A percentile compares a stretch with the other conserved stretches of the same genome.
phyloP scores from a whole-genome alignment of 2,888 invertebrate genomes.

The Orthosia gothica region DNA sequence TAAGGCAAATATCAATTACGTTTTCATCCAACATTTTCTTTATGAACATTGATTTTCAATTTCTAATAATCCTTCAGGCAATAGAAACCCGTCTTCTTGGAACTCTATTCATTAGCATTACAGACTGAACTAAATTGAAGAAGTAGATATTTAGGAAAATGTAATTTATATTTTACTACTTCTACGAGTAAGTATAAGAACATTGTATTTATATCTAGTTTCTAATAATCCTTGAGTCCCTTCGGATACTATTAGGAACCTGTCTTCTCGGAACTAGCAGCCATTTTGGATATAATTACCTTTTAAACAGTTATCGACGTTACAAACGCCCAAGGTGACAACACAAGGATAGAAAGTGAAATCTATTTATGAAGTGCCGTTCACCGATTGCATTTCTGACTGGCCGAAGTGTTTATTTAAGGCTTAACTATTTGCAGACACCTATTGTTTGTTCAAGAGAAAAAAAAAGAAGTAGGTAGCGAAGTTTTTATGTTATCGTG shows the following conservation, averaged over 20 bases:
- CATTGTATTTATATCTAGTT: conserved; percentile 6
- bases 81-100: conserved; percentile 5
- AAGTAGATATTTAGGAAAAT: too few species aligned
- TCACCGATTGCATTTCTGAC: conserved; percentile 79
- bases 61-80: conserved; percentile 13
- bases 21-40: not conserved
- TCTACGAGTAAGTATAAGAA: too few species aligned
- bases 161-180: too few species aligned
- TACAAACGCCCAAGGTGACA: conserved; percentile 79
- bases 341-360: conserved; percentile 87
- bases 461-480: conserved; percentile 23
- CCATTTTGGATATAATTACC: conserved; percentile 39
- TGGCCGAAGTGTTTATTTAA: conserved; percentile 68
- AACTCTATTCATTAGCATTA: not conserved
- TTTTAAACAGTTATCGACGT: conserved; percentile 43
- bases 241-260: conserved; percentile 2
- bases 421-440: conserved; percentile 72
- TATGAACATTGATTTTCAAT: not conserved
- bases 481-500: conserved; percentile 28
- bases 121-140: too few species aligned
- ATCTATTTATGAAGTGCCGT: conserved; percentile 83
- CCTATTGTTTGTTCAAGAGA: conserved; percentile 60
- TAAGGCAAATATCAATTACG: not conserved
- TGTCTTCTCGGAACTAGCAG: conserved; percentile 15
- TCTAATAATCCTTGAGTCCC: not conserved